A percentile compares a stretch with the other conserved stretches of the same genome.
Evolutionary conservation across 2,888 invertebrate species (phyloP).

Genomic region (Saturnia japonica): DNA sequence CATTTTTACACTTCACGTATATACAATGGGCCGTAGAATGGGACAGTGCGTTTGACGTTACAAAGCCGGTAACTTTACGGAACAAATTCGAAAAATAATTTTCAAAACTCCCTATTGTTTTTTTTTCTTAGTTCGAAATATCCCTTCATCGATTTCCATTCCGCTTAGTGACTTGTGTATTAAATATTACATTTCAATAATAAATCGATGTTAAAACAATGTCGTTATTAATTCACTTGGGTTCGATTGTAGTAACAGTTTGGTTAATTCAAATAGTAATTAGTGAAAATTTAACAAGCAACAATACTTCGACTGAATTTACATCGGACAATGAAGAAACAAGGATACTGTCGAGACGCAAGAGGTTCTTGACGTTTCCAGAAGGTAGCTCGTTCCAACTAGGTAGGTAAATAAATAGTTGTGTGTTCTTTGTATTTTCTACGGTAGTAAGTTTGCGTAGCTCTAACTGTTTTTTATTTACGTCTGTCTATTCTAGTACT

Average conservation of each 20-base stretch:
- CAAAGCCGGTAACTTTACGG: slow-evolving; percentile 47
- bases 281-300: slow-evolving; percentile 44
- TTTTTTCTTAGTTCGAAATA: neutral
- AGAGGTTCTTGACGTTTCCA: slow-evolving; percentile 83
- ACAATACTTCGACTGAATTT: slow-evolving; percentile 44
- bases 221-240: slow-evolving; percentile 26
- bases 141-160: neutral
- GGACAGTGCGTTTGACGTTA: slow-evolving; percentile 60
- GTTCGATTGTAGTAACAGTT: slow-evolving; percentile 34
- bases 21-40: slow-evolving; percentile 40
- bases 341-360: slow-evolving; percentile 74
- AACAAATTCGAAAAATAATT: slow-evolving; percentile 28
- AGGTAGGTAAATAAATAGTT: slow-evolving; percentile 52
- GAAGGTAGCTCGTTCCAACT: slow-evolving; percentile 84
- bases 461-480: slow-evolving; percentile 1
- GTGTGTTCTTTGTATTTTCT: neutral
- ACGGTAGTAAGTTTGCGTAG: slow-evolving; percentile 3
- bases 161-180: slow-evolving; percentile 24
- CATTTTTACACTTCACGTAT: slow-evolving; percentile 58
- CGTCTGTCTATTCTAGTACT: no score
- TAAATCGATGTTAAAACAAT: neutral
- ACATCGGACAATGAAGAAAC: slow-evolving; percentile 46
- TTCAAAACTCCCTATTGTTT: neutral
- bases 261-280: slow-evolving; percentile 42
- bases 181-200: slow-evolving; percentile 10